These are phyloP conservation scores for Notospermus geniculatus DNA, from an alignment of 1,140 invertebrate species.

Conservation along the genomic window DNA sequence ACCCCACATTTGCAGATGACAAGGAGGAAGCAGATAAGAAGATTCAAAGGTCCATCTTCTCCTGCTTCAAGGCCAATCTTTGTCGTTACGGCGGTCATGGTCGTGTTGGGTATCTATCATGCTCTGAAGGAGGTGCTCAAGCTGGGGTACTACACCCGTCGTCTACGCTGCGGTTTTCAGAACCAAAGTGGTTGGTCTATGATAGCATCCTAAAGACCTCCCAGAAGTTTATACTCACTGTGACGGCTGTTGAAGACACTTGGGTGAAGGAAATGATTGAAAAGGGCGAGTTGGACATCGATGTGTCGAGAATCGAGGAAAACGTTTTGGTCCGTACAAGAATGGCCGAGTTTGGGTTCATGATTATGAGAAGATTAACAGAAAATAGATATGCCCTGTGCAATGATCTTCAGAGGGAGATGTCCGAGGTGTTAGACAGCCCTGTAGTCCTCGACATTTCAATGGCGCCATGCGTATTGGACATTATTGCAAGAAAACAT, in stretches of 20 bases:
- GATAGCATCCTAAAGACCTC: slow-evolving; percentile 35
- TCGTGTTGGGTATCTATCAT: slow-evolving; percentile 34
- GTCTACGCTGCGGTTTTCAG: slow-evolving; percentile 28
- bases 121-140: slow-evolving; percentile 21
- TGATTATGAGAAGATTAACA: not conserved
- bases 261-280: slow-evolving; percentile 25
- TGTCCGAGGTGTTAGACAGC: not conserved
- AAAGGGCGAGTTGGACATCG: slow-evolving; percentile 29
- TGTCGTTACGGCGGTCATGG: slow-evolving; percentile 37
- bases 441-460: not conserved
- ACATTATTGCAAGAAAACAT: not conserved
- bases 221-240: slow-evolving; percentile 37
- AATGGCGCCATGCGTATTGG: too few species aligned
- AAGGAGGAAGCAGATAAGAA: not conserved
- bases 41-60: slow-evolving; percentile 11
- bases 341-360: not conserved
- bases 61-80: slow-evolving; percentile 21
- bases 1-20: slow-evolving; percentile 24
- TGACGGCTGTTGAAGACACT: slow-evolving; percentile 33
- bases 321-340: not conserved
- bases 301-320: slow-evolving; percentile 21
- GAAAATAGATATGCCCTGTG: not conserved
- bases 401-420: not conserved
- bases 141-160: slow-evolving; percentile 41
- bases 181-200: slow-evolving; percentile 39